These are phyloP conservation scores for Zaprionus obscuricornis DNA, from an alignment of 2,888 invertebrate genomes.

Conservation along the genomic window DNA sequence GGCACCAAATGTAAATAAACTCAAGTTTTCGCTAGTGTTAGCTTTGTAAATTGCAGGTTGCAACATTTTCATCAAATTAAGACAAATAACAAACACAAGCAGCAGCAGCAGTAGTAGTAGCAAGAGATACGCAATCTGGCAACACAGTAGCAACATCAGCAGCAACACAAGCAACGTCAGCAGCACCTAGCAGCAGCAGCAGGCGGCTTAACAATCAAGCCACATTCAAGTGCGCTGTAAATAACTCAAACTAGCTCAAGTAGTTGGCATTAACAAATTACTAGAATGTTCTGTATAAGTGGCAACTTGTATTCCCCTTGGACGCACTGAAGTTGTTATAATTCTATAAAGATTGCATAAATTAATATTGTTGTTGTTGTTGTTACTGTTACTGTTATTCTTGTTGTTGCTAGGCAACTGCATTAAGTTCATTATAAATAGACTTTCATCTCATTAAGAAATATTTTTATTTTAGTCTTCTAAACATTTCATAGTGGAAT, in stretches of 20 bases:
- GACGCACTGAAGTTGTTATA: slow-evolving; percentile 17
- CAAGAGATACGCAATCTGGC: slow-evolving; percentile 28
- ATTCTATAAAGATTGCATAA: too few relatives aligned
- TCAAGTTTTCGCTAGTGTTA: slow-evolving; percentile 62
- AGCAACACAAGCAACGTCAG: too few relatives aligned
- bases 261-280: slow-evolving; percentile 49
- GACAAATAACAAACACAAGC: slow-evolving; percentile 67
- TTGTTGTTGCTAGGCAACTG: too few relatives aligned
- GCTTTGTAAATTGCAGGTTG: slow-evolving; percentile 76
- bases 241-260: slow-evolving; percentile 41
- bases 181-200: slow-evolving; percentile 7
- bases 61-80: slow-evolving; percentile 80
- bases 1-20: slow-evolving; percentile 54
- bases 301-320: too few relatives aligned
- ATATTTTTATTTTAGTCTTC: too few relatives aligned
- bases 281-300: slow-evolving; percentile 10
- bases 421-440: too few relatives aligned
- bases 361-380: too few relatives aligned
- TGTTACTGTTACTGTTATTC: too few relatives aligned
- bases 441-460: too few relatives aligned
- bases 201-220: slow-evolving; percentile 48
- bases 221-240: slow-evolving; percentile 41
- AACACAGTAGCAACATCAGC: too few relatives aligned
- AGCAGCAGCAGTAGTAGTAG: too few relatives aligned
- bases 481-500: too few relatives aligned